Conservation (phyloP, 2,888 invertebrate genomes). For the Meteorus colon region DNA sequence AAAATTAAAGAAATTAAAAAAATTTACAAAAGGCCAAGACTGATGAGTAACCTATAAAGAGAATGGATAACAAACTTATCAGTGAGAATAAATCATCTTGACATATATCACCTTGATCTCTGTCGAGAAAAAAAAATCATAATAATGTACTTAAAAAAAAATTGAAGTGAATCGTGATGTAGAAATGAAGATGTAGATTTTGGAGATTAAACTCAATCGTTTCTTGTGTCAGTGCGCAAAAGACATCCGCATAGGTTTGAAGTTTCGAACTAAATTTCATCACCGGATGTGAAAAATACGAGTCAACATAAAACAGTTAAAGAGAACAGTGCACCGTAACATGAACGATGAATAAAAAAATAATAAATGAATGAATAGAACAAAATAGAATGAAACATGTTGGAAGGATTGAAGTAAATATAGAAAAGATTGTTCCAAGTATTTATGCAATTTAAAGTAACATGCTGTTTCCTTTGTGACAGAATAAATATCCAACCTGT, state of each 20-base stretch:
- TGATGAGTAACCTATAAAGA: not conserved
- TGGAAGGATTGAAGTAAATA: not conserved
- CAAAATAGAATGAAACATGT: not conserved
- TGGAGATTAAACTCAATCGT: slow-evolving; percentile 10
- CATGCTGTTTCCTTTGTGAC: not conserved
- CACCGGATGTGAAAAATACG: slow-evolving; percentile 31
- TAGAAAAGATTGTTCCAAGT: slow-evolving; percentile 65
- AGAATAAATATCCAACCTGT: not conserved
- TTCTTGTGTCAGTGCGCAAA: not conserved
- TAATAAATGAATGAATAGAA: slow-evolving; percentile 1
- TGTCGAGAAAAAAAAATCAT: not conserved
- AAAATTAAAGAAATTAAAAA: not conserved
- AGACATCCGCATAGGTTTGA: slow-evolving; percentile 18
- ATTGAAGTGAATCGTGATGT: not conserved
- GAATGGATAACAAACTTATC: not conserved
- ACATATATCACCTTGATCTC: slow-evolving; percentile 24
- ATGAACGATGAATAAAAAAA: not conserved
- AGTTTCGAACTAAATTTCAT: slow-evolving; percentile 23
- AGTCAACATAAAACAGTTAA: not conserved
- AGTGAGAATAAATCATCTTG: slow-evolving; percentile 1
- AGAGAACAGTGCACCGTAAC: slow-evolving; percentile 9
- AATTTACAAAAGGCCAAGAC: not conserved
- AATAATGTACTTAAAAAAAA: not conserved
- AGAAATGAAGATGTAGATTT: slow-evolving; percentile 17
- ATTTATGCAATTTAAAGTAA: too few species aligned